Evolutionary conservation across 2,797 vertebrate species (phyloP).

Genomic region (Setipinna tenuifilis): DNA sequence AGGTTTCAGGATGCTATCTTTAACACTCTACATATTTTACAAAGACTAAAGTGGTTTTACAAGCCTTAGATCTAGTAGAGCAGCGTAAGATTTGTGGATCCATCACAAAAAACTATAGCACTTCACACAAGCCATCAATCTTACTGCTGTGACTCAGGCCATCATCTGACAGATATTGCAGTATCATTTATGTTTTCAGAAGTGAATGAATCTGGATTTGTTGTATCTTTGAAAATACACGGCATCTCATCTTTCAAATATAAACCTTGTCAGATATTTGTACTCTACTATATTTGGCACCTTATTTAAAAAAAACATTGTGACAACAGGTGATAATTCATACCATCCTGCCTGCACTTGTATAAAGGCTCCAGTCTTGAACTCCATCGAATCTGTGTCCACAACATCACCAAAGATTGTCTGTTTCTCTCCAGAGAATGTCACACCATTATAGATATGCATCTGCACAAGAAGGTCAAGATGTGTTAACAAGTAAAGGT

Average conservation of each 20-base stretch:
- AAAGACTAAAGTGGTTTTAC: background rate
- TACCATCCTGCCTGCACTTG: constrained; percentile 86
- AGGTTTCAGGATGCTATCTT: background rate
- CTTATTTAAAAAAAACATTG: background rate
- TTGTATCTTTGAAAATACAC: background rate
- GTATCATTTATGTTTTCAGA: too few species aligned
- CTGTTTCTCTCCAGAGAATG: constrained; percentile 70
- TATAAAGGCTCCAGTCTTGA: constrained; percentile 73
- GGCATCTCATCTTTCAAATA: background rate
- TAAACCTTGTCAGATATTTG: background rate
- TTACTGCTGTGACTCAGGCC: too few species aligned
- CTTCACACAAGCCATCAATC: background rate
- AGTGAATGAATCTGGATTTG: too few species aligned
- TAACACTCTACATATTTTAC: background rate
- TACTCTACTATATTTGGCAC: background rate
- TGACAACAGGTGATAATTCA: constrained; percentile 53
- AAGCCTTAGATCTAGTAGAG: background rate
- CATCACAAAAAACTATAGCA: background rate
- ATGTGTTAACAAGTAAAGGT: too few species aligned
- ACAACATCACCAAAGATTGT: constrained; percentile 75
- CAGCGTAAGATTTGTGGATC: background rate
- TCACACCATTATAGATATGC: constrained; percentile 75
- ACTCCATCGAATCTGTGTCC: constrained; percentile 72
- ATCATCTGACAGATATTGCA: too few species aligned
- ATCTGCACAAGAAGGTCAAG: constrained; percentile 66